phyloP scores from a whole-genome alignment of 2,113 vertebrate species.

The Syrmaticus mikado region DNA sequence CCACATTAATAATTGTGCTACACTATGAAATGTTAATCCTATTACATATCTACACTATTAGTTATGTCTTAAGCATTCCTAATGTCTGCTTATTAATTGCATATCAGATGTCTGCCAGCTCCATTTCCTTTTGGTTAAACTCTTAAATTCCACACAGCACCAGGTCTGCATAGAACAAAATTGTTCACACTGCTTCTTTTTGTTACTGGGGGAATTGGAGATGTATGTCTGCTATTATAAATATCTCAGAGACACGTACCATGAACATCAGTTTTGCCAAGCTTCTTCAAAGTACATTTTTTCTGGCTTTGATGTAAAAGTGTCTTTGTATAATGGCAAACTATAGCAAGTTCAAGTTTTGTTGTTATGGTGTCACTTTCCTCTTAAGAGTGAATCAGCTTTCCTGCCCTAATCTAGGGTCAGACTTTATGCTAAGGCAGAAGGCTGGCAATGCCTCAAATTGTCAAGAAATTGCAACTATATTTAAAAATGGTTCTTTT shows the following conservation, averaged over 20 bases:
- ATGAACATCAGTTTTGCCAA: background rate
- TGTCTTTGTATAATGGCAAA: background rate
- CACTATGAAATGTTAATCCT: background rate
- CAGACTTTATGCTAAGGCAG: background rate
- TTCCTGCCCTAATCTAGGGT: constrained; percentile 1
- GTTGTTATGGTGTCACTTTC: background rate
- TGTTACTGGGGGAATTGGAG: background rate
- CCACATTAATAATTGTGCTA: background rate
- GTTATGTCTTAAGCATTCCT: constrained; percentile 20
- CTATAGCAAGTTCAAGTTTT: background rate
- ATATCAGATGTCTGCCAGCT: background rate
- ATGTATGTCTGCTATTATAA: constrained; percentile 37
- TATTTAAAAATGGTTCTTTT: background rate
- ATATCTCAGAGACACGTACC: background rate
- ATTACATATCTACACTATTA: background rate
- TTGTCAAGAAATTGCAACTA: background rate
- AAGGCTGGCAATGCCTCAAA: background rate
- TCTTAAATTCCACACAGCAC: constrained; percentile 23
- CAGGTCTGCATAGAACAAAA: background rate
- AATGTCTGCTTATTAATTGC: background rate
- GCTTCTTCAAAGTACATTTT: background rate
- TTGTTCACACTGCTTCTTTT: constrained; percentile 11
- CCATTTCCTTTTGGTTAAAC: constrained; percentile 36
- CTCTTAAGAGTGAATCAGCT: background rate
- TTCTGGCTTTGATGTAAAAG: background rate